Percentiles rank a stretch among this genome's conserved stretches.
Conservation (phyloP, 2,797 vertebrate genomes). For the Erethizon dorsatum region DNA sequence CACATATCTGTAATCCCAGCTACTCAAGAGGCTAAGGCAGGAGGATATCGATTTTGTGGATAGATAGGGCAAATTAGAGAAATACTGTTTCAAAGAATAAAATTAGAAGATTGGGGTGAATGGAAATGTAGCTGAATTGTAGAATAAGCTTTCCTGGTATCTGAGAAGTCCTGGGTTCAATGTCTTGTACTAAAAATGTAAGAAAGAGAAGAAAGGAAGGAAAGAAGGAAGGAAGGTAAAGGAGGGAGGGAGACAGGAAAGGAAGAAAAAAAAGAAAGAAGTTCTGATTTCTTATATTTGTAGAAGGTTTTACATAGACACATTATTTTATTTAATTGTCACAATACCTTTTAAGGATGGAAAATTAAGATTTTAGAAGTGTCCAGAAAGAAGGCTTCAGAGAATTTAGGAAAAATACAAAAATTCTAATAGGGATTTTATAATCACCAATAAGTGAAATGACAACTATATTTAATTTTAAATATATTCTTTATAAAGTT, state of each 20-base stretch:
- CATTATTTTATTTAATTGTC: background rate
- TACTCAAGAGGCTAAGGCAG: background rate
- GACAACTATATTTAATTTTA: background rate
- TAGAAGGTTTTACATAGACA: fast-evolving
- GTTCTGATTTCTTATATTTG: background rate
- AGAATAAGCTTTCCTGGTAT: background rate
- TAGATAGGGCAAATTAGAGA: background rate
- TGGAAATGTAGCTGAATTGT: background rate
- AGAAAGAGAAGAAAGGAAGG: background rate
- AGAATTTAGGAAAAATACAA: background rate
- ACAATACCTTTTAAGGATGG: background rate
- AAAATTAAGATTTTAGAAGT: background rate
- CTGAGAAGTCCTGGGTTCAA: background rate
- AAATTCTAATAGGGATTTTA: background rate
- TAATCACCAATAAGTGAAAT: background rate
- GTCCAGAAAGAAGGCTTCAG: background rate
- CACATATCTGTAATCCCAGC: too few relatives aligned
- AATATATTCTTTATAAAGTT: background rate
- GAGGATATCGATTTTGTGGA: background rate
- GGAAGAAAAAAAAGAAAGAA: background rate
- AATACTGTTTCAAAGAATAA: background rate
- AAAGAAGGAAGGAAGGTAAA: background rate
- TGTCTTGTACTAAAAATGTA: background rate
- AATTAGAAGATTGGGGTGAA: background rate
- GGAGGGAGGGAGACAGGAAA: background rate